Base-by-base conservation (phyloP, 2,113 vertebrate genomes). In the Menidia beryllina region DNA sequence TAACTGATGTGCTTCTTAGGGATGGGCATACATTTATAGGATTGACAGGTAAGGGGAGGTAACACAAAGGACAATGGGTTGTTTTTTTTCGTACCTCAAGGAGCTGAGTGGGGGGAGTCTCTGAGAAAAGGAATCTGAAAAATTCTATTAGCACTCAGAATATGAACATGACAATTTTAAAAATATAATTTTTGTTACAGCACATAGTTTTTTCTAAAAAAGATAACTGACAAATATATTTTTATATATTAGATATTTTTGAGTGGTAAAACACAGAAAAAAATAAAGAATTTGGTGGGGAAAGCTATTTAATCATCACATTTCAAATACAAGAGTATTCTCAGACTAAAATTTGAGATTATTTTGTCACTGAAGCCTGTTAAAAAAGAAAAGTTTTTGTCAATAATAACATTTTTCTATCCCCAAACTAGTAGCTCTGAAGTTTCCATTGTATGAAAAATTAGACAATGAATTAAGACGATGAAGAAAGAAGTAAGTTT, bases 21-120 rank as follows among this genome's bases (percentile, higher is more conserved):
- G 10, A 15, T 17, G 21, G 10, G 1, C 5, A 10, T 34, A 34
- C 4, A 69, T 89, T 77, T 87, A 89, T 89, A 81, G 3, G 3
- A 25, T 25, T 2, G 14, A 43, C 20, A 24, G 11, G 66, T 27
- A 23, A 58, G 4, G 71, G 81, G 86, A 67, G 60, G 50, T 25
- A 48, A 48, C 4, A 2, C 2, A 12, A 9, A 7, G 17, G 4
- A 19, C 14, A 45, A 48, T 5, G 51, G 52, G 9, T 5, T 53
- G 64, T 75, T 53, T 64, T 52, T 0, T 1, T n/a, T 0, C 9
- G 11, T 23, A 13, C 38, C n/a, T 45, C 1, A 1, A 7, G 30
- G 13, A 43, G 41, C 19, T 8, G 15, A 24, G 19, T 13, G 8
- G 9, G 21, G n/a, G 26, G 3, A 45, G 26, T 54, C 30, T 56